Evolutionary conservation across 2,888 invertebrate genomes (phyloP), one percentile per base, ranked within the genome.

Genomic region (Pemphredon lugubris): DNA sequence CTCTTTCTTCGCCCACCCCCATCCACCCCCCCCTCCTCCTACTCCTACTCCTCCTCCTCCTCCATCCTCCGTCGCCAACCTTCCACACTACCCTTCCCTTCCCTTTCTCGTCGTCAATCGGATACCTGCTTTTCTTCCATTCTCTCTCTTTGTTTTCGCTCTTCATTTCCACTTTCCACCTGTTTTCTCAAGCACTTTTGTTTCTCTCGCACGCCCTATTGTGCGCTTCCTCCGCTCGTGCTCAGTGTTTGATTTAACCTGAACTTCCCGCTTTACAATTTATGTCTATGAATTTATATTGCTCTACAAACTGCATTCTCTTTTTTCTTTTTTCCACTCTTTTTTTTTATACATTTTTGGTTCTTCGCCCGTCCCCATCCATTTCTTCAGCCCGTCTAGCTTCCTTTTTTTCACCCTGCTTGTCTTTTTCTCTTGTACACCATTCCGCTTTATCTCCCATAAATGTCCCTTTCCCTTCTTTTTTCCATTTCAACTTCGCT

Each of bases 1-100:
- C 50, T 45, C 21, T 11, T 39, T 60, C 55, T 53, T 58, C 53
- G n/a, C n/a, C n/a, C n/a, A n/a, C 11, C 39, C 45, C 26, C 7
- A 18, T 20, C 20, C 32, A 6, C 44, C 55, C 44, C 39, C 32
- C 39, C 48, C 34, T 32, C 55, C 34, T 39, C 42, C 34, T 54
- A 23, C 40, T 23, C 23, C 42, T 64, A 67, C 65, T 67, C 42
- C 20, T 47, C 47, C 16, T 40, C 30, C 6, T 23, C 50, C 23
- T 40, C 16, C 21, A 34, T 30, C 16, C 16, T 16, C 26, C 18
- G 50, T 40, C 42, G 51, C 18, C 40, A 23, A n/a, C n/a, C n/a
- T n/a, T n/a, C n/a, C n/a, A n/a, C n/a, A n/a, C n/a, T n/a, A n/a
- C 23, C 21, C 2, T 1, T n/a, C 26, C 9, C 40, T 32, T 16